These are phyloP conservation scores for Epistrophe grossulariae DNA, from an alignment of 2,888 invertebrate genomes.

Conservation along the genomic window DNA sequence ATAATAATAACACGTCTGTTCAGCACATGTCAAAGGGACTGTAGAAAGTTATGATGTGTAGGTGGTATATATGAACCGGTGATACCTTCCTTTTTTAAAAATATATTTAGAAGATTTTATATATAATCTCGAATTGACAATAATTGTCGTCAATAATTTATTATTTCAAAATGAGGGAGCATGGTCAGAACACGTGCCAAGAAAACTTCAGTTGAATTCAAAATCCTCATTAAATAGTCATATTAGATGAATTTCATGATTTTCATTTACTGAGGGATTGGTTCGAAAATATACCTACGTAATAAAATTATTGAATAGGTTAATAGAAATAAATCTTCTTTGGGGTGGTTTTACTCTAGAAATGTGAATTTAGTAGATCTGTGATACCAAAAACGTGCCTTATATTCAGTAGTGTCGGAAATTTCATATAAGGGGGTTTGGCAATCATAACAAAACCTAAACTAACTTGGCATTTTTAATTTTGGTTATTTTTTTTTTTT, in stretches of 20 bases:
- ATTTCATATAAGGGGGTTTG: too few species aligned
- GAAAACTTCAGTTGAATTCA: conserved; percentile 6
- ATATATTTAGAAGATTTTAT: not conserved
- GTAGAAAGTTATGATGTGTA: too few species aligned
- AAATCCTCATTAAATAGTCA: conserved; percentile 46
- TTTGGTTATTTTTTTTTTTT: too few species aligned
- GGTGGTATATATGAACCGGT: too few species aligned
- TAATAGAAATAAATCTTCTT: not conserved
- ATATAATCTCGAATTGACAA: not conserved
- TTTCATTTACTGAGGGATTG: not conserved
- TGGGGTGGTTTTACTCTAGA: not conserved
- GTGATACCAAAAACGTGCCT: not conserved
- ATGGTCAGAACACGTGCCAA: conserved; percentile 46
- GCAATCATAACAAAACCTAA: too few species aligned
- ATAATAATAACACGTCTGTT: not conserved
- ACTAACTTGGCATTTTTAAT: too few species aligned
- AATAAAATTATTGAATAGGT: not conserved
- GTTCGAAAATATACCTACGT: not conserved
- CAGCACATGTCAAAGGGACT: not conserved
- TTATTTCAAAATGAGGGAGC: conserved; percentile 13
- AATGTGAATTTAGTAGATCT: not conserved
- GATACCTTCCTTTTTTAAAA: conserved; percentile 7
- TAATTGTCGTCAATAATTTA: not conserved
- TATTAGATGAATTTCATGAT: conserved; percentile 55
- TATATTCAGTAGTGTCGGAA: too few species aligned